phyloP scores from a whole-genome alignment of 2,113 vertebrate genomes.

The Hystrix cristata region DNA sequence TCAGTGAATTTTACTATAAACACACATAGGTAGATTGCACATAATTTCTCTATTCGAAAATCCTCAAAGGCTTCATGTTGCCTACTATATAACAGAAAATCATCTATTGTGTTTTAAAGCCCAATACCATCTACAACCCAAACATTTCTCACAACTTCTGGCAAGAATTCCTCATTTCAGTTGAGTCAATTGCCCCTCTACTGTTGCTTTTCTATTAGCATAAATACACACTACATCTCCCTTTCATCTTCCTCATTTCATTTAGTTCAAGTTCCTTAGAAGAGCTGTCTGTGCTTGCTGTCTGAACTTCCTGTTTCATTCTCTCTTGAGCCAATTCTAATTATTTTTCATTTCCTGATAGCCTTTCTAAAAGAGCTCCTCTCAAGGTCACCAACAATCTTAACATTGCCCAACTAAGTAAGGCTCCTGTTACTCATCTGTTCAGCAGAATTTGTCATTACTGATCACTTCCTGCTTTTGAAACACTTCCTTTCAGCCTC shows the following conservation, averaged over 20 bases:
- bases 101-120: neutral
- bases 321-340: neutral
- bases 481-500: neutral
- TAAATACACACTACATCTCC: neutral
- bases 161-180: neutral
- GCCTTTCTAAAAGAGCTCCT: neutral
- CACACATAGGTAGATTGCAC: neutral
- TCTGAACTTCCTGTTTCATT: conserved; percentile 30
- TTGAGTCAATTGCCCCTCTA: neutral
- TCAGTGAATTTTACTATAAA: neutral
- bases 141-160: neutral
- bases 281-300: neutral
- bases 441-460: neutral
- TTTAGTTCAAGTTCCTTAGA: neutral
- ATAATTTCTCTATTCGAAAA: conserved; percentile 7
- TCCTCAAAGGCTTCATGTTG: neutral
- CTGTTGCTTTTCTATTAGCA: neutral
- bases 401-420: neutral
- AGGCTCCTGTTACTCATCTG: neutral
- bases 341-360: neutral
- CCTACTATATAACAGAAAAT: neutral
- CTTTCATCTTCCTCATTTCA: neutral
- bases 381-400: neutral
- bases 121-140: neutral
- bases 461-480: neutral